Evolutionary conservation across 2,888 invertebrate species (phyloP), one percentile per base, ranked within the genome.

Genomic region (Sarcophaga rosellei): DNA sequence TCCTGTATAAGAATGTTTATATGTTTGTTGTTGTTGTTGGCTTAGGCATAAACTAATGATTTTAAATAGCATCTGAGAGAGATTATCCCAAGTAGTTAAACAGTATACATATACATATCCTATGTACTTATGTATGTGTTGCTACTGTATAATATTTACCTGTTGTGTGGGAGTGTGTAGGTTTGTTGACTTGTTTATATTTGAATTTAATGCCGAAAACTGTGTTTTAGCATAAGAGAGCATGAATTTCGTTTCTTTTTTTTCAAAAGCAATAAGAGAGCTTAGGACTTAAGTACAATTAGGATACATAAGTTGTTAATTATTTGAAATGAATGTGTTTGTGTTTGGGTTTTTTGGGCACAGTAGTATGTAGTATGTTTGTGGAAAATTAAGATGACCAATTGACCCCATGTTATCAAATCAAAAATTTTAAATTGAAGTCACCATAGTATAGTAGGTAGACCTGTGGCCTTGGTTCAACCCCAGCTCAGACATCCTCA

Each of bases 21-120:
- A 35, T 35, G 35, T 35, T 35, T 35, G 8, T 10, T 35, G 35
- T 10, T 35, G 35, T 35, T 35, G 20, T 69, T 35, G 65, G 59
- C 75, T 66, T 20, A 59, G 74, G 65, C 81, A 70, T 81, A 73
- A 47, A 80, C 68, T 86, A 73, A 83, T 83, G 62, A 76, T 79
- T 79, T 73, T 44, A 79, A 65, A 47, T 72, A 86, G 86, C 77
- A 73, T 53, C 21, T 44, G 73, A 35, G 15, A 21, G 63, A 75
- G 74, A 53, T 69, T 81, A 81, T 76, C 70, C n/a, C 69, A 74
- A 82, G 76, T 80, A 78, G 65, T 68, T 82, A 47, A 65, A 79
- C 68, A 77, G 65, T 65, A 70, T 68, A 6, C 35, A 25, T 5
- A 25, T 5, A 6, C 68, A 76, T 1, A 20, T 76, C 47, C 47